These are phyloP conservation scores for Chrosomus eos DNA, from an alignment of 2,797 vertebrate genomes.

Conservation along the genomic window DNA sequence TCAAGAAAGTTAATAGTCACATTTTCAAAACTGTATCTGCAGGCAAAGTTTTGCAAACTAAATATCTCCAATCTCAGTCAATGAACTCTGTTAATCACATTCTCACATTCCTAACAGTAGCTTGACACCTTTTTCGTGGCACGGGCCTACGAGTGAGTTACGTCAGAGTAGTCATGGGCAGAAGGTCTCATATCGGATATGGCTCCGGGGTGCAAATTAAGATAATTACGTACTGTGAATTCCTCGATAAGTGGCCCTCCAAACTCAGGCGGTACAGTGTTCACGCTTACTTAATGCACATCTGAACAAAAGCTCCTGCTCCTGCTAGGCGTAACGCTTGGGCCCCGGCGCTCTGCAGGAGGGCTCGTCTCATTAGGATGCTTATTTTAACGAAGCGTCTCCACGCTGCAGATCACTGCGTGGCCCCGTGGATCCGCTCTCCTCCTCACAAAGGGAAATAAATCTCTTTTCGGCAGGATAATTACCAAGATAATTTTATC, in stretches of 20 bases:
- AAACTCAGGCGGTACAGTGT: constrained; percentile 40
- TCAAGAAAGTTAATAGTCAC: neutral
- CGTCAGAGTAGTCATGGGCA: constrained; percentile 24
- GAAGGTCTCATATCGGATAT: constrained; percentile 40
- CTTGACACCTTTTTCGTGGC: constrained; percentile 20
- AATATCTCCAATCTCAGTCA: constrained; percentile 26
- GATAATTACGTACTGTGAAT: constrained; percentile 56
- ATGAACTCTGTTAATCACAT: constrained; percentile 38
- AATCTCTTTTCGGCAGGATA: constrained; percentile 79
- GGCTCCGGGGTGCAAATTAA: constrained; percentile 57
- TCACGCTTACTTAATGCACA: constrained; percentile 49
- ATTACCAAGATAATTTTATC: constrained; percentile 83
- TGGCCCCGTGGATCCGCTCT: constrained; percentile 59
- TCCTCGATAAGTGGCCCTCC: constrained; percentile 50
- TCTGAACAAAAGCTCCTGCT: constrained; percentile 65
- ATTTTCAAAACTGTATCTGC: constrained; percentile 16
- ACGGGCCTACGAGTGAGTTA: constrained; percentile 24
- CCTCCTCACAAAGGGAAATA: constrained; percentile 74
- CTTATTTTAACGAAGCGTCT: constrained; percentile 74
- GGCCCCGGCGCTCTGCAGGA: constrained; percentile 56
- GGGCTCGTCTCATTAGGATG: constrained; percentile 69
- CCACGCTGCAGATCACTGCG: constrained; percentile 57
- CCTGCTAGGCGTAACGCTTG: constrained; percentile 59
- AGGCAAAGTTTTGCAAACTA: constrained; percentile 37
- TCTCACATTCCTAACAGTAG: constrained; percentile 16